These are phyloP conservation scores for Poicephalus meyeri DNA, from an alignment of 2,113 vertebrate species.

Conservation along the genomic window DNA sequence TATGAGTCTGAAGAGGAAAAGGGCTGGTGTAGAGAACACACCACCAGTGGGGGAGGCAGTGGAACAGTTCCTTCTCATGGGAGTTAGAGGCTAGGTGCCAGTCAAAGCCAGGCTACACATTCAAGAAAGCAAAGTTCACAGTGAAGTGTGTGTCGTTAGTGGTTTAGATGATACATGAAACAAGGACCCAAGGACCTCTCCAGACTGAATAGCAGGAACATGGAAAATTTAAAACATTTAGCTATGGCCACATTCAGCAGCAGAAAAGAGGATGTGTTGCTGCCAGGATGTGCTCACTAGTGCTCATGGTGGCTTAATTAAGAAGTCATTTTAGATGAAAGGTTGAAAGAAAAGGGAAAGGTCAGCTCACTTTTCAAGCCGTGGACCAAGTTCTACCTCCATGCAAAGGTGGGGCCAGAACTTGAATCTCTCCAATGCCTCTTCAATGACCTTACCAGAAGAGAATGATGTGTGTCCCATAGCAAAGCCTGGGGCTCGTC, in stretches of 20 bases:
- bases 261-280: not conserved
- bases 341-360: not conserved
- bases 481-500: not conserved
- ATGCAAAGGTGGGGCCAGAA: not conserved
- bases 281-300: not conserved
- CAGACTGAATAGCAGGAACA: not conserved
- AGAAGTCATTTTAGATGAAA: not conserved
- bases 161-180: not conserved
- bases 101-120: not conserved
- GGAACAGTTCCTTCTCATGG: not conserved
- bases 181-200: not conserved
- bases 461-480: accelerated
- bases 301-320: not conserved
- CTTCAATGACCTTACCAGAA: not conserved
- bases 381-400: not conserved
- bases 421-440: not conserved
- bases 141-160: not conserved
- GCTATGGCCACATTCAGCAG: not conserved
- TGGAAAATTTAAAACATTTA: not conserved
- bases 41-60: accelerated
- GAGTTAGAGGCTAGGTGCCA: not conserved
- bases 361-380: not conserved
- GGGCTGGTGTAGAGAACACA: not conserved
- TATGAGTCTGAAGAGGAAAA: not conserved
- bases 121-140: not conserved